Base-by-base conservation (phyloP, 2,888 invertebrate species). In the Nephrotoma appendiculata region DNA sequence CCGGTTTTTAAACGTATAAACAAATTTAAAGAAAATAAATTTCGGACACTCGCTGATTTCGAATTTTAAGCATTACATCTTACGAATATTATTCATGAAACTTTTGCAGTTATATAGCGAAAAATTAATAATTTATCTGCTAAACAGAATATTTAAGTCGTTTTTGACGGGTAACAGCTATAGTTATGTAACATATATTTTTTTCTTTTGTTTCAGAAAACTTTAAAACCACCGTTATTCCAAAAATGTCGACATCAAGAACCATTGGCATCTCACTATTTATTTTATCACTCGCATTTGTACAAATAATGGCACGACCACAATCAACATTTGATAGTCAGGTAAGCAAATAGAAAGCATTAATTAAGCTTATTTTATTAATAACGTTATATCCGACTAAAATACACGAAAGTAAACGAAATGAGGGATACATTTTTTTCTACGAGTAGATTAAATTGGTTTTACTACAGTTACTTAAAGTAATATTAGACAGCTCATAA, bases 321-420 rank as follows among this genome's bases (percentile, higher is more conserved):
- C 86, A 86, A 48, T 48, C 44, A 48, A 48, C 86, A 86, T 48
- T 86, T n/a, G 86, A 86, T 31, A 86, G 86, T 45, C 86, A 86
- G 86, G 86, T 86, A 86, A 45, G 41, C 1, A 71, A 15, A 31
- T 31, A 31, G 31, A 71, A n/a, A n/a, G 6, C 6, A 31, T 71
- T 4, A 71, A 9, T 11, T 71, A 52, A 52, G n/a, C 15, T 44
- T 52, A 9, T 52, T 52, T 44, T 52, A 9, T 52, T 52, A 52
- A 15, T 52, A 6, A 52, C 19, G 15, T 52, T 15, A 52, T 52
- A n/a, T 52, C 6, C 5, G 15, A n/a, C 15, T 15, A 5, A 52
- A 0, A 52, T 3, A n/a, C 6, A 5, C 15, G 15, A 6, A 15
- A 52, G 3, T 52, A 52, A 52, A 19, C 15, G 5, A 52, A 52